A percentile compares a stretch with the other conserved stretches of the same genome.
These are phyloP conservation scores for Drymodes brunneopygia DNA, from an alignment of 2,113 vertebrate species.

Conservation along the genomic window DNA sequence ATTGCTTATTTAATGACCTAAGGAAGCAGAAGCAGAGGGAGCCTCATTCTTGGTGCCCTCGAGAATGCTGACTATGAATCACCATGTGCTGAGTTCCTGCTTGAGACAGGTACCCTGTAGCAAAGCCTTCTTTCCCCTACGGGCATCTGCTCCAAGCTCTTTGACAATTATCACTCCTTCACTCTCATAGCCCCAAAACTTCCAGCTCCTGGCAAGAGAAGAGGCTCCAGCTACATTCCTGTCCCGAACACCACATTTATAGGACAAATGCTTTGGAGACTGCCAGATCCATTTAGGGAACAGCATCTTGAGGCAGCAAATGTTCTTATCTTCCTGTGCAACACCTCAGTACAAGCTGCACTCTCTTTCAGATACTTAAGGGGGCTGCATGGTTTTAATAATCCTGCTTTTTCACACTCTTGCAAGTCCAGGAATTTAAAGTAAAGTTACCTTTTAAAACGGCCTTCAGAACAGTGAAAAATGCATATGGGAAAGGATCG, in stretches of 20 bases:
- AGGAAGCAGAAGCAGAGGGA: not conserved
- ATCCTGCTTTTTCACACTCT: not conserved
- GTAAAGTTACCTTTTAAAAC: not conserved
- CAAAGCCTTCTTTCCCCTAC: not conserved
- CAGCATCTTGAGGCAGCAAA: not conserved
- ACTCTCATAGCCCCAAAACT: not conserved
- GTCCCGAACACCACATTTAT: not conserved
- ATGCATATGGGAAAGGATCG: not conserved
- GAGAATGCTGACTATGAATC: not conserved
- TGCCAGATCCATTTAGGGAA: not conserved
- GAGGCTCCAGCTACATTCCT: not conserved
- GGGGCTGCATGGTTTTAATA: not conserved
- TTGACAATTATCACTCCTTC: accelerated
- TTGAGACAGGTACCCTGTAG: not conserved
- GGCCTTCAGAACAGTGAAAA: conserved; percentile 16
- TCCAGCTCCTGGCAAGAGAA: not conserved
- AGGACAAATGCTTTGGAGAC: not conserved
- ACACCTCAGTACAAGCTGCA: not conserved
- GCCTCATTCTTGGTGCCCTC: not conserved
- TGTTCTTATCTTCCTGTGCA: not conserved
- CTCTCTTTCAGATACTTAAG: not conserved
- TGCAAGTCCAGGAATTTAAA: not conserved
- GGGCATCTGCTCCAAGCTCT: not conserved
- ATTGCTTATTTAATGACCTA: not conserved
- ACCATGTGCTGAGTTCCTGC: not conserved